Conservation (phyloP, 2,797 vertebrate genomes). For the Rachycentron canadum region DNA sequence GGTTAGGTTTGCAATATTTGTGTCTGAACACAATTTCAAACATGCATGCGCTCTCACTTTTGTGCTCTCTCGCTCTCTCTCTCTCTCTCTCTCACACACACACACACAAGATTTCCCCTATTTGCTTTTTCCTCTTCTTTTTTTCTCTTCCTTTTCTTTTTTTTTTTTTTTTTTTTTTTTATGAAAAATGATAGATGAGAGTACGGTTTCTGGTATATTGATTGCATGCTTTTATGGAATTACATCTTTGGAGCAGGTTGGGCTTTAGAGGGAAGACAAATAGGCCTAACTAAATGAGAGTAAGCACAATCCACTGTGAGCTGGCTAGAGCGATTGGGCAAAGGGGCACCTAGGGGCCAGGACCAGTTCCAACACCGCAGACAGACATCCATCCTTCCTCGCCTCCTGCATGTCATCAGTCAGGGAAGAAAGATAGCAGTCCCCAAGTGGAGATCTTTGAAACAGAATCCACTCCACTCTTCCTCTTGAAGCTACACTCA, state of each 20-base stretch:
- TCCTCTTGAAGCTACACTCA: constrained; percentile 38
- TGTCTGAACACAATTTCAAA: constrained; percentile 35
- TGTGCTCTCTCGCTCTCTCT: too few species aligned
- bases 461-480: constrained; percentile 67
- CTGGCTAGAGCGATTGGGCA: constrained; percentile 72
- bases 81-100: not conserved
- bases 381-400: constrained; percentile 74
- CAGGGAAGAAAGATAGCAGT: constrained; percentile 54
- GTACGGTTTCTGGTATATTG: constrained; percentile 84
- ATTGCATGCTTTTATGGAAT: constrained; percentile 91
- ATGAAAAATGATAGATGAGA: constrained; percentile 86
- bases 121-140: constrained; percentile 58
- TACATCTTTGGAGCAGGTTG: constrained; percentile 86
- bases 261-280: constrained; percentile 84
- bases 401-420: constrained; percentile 60
- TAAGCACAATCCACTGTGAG: constrained; percentile 80
- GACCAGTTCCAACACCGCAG: constrained; percentile 63
- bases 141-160: not conserved
- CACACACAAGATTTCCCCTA: constrained; percentile 50
- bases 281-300: constrained; percentile 83
- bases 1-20: constrained; percentile 59
- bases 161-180: constrained; percentile 48
- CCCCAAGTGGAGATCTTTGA: constrained; percentile 65
- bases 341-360: constrained; percentile 68
- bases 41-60: constrained; percentile 32